Conservation (phyloP, 2,113 vertebrate genomes). For the Antechinus stuartii region DNA sequence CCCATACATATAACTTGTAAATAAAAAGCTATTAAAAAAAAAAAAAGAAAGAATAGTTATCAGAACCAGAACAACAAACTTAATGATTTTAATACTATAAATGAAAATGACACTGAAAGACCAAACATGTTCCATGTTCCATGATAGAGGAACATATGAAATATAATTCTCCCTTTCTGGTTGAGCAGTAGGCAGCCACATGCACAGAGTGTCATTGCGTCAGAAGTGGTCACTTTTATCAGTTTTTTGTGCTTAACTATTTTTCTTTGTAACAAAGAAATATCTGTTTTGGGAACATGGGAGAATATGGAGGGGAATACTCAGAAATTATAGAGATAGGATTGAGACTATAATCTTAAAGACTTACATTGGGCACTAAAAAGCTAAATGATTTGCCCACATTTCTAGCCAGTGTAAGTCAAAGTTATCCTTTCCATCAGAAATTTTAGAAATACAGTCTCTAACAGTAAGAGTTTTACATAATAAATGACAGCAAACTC, state of each 20-base stretch:
- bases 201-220: neutral
- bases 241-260: neutral
- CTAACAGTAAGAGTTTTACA: slow-evolving; percentile 52
- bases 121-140: neutral
- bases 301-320: neutral
- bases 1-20: no score
- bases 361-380: neutral
- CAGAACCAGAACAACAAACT: neutral
- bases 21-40: no score
- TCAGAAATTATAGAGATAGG: neutral
- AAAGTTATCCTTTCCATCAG: slow-evolving; percentile 51
- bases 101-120: neutral
- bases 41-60: neutral
- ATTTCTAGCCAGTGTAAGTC: neutral
- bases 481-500: slow-evolving; percentile 37
- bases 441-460: slow-evolving; percentile 68
- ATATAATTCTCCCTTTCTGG: neutral
- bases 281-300: neutral
- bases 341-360: neutral
- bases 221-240: neutral
- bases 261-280: neutral
- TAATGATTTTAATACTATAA: neutral
- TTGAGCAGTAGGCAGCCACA: neutral
- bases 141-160: neutral
- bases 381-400: neutral